Conservation (phyloP, 2,113 vertebrate genomes). For the Upupa epops region DNA sequence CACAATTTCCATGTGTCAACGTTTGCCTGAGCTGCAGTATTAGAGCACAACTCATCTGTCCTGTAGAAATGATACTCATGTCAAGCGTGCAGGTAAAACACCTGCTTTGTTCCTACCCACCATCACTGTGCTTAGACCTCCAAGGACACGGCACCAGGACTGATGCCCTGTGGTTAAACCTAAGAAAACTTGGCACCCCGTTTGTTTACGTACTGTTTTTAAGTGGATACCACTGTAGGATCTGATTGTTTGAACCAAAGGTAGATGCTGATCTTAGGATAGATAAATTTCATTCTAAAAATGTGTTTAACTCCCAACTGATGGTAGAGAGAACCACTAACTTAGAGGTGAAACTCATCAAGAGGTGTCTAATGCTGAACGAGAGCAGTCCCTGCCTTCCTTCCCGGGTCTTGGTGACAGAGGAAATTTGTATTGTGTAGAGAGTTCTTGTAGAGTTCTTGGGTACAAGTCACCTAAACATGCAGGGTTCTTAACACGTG, state of each 20-base stretch:
- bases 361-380: background rate
- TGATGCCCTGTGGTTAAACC: rapidly evolving
- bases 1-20: background rate
- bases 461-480: background rate
- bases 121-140: background rate
- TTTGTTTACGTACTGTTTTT: no score
- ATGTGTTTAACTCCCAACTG: background rate
- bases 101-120: background rate
- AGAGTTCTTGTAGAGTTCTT: background rate
- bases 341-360: background rate
- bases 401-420: background rate
- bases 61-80: background rate
- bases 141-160: background rate
- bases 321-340: background rate
- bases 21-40: background rate
- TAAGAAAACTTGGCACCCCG: background rate
- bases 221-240: background rate
- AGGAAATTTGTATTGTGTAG: background rate
- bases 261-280: background rate
- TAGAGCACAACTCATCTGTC: background rate
- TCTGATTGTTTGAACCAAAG: background rate
- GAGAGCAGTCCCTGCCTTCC: background rate
- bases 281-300: background rate
- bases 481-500: background rate
- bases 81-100: background rate